Percentiles rank a stretch among this genome's conserved stretches.
These are phyloP conservation scores for Pardalotus punctatus DNA, from an alignment of 2,113 vertebrate genomes.

Conservation along the genomic window DNA sequence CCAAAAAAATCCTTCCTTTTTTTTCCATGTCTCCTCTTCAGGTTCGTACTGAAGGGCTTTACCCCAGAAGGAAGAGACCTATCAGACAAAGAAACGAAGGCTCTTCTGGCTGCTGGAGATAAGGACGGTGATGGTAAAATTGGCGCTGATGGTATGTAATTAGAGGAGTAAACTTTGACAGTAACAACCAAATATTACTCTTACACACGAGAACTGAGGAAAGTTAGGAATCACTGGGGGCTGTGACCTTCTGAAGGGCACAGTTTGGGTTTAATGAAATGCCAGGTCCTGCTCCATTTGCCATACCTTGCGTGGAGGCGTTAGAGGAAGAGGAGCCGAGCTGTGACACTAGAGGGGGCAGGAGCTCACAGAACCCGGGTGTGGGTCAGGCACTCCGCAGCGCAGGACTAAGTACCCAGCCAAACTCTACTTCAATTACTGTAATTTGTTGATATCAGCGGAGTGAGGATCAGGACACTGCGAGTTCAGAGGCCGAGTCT, in stretches of 20 bases:
- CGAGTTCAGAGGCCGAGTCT: background rate
- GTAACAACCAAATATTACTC: background rate
- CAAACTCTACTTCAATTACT: background rate
- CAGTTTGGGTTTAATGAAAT: background rate
- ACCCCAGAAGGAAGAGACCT: conserved; percentile 83
- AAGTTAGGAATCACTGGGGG: background rate
- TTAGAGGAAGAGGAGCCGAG: background rate
- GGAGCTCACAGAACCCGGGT: background rate
- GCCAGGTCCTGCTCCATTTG: background rate
- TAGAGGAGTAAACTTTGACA: background rate
- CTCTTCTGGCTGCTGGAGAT: conserved; percentile 89
- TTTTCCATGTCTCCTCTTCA: conserved; percentile 23
- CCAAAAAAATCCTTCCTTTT: background rate
- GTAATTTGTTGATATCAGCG: background rate
- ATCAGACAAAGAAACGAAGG: conserved; percentile 89
- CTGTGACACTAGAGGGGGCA: conserved; percentile 50
- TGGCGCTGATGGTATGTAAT: conserved; percentile 85
- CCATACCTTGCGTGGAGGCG: background rate
- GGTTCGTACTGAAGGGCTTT: conserved; percentile 89
- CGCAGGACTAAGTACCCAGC: background rate
- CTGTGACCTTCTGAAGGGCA: conserved; percentile 42
- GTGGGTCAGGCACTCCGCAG: background rate
- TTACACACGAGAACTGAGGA: background rate
- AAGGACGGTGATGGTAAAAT: conserved; percentile 97
- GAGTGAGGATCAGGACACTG: background rate